Base-by-base conservation (phyloP, 2,113 vertebrate species). In the Ibidorhyncha struthersii region DNA sequence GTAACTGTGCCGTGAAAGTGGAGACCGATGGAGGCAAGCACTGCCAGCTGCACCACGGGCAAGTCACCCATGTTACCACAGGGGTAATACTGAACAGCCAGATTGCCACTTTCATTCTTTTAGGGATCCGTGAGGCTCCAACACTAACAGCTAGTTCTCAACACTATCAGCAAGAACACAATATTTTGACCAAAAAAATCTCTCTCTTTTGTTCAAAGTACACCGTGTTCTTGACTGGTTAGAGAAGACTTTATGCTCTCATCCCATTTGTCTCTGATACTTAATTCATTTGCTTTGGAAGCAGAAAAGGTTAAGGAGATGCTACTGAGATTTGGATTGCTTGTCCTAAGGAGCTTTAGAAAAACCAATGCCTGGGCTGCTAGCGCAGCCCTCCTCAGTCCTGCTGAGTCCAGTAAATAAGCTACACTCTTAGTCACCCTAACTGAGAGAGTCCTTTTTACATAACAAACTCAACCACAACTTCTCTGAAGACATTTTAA, bases 401-500 rank as follows among this genome's bases (percentile, higher is more conserved):
- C 87, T 84, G 86, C 83, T 79, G 82, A 72, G 73, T 9, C 55
- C 82, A 73, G 76, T 74, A 86, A 91, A 73, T 43, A 65, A 67
- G 18, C n/a, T 69, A 30, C 65, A 52, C 50, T 89, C 32, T 65
- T 83, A 84, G 11, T 94, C 89, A 88, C 72, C 85, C 58, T 61
- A 87, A 61, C 29, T 87, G 55, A 38, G 81, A 95, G 73, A 93
- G 77, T 72, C 85, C 69, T 63, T 82, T 96, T 74, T 88, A 87
- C 91, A 59, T 72, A 86, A 83, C 72, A 88, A 67, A 67, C n/a
- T 56, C 89, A 89, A 76, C 84, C 85, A 79, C 85, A 94, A 69
- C 89, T 96, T 93, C 91, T 92, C 82, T 83, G 62, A 90, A 96
- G 69, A 63, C 43, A 50, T 62, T 86, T 87, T 92, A 92, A 86